These are phyloP conservation scores for Sus scrofa DNA, from an alignment of 2,113 vertebrate genomes.

Conservation along the genomic window T2T-Sscrofa CM000820.6:112161001-112161500, in stretches of 20 bases:
- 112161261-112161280: neutral
- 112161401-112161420: neutral
- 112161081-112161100: constrained; percentile 63
- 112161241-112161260: neutral
- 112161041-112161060: constrained; percentile 69
- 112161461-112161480: neutral
- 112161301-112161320: neutral
- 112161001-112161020: constrained; percentile 44
- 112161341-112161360: neutral
- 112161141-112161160: constrained; percentile 28
- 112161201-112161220: neutral
- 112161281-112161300: neutral
- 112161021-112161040: constrained; percentile 72
- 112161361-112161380: neutral
- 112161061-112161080: constrained; percentile 82
- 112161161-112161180: constrained; percentile 38
- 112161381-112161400: neutral
- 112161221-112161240: neutral
- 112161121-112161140: constrained; percentile 54
- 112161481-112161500: neutral
- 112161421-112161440: neutral
- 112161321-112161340: neutral
- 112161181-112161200: neutral
- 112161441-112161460: neutral
- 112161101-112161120: constrained; percentile 46